Evolutionary conservation across 2,797 vertebrate genomes (phyloP).

Genomic region (Myripristis jacobus): DNA sequence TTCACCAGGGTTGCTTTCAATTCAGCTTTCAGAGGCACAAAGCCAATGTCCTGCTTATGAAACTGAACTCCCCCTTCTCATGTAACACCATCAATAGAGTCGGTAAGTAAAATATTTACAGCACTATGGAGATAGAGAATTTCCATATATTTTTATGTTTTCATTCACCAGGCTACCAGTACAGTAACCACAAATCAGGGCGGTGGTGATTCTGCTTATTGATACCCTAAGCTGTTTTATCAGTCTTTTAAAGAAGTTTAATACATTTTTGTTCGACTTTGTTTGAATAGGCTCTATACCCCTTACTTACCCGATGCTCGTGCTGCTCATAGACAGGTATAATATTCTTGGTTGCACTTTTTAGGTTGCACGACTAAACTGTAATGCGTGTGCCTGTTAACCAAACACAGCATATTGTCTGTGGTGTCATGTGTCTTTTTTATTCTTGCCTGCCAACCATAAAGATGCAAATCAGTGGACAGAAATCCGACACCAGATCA

Average conservation of each 20-base stretch:
- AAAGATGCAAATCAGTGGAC: constrained; percentile 59
- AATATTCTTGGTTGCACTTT: constrained; percentile 24
- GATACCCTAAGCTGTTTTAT: too few species aligned
- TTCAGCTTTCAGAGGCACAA: constrained; percentile 13
- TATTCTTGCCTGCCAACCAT: constrained; percentile 39
- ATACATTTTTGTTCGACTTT: not conserved
- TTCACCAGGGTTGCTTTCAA: constrained; percentile 2
- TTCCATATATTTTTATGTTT: constrained; percentile 33
- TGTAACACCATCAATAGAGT: constrained; percentile 54
- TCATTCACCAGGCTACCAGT: constrained; percentile 10
- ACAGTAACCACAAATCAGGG: not conserved
- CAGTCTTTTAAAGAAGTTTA: not conserved
- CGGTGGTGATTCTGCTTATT: not conserved
- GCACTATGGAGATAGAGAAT: constrained; percentile 36
- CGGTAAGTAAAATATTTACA: constrained; percentile 61
- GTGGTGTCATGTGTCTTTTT: too few species aligned
- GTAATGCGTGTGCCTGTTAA: not conserved
- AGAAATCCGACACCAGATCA: constrained; percentile 52
- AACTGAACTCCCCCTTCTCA: constrained; percentile 55
- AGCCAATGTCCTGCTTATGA: constrained; percentile 28
- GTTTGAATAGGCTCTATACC: not conserved
- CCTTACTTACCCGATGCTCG: not conserved
- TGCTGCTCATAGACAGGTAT: not conserved
- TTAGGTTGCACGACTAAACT: not conserved
- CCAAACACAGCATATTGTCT: too few species aligned